Percentiles rank a stretch among this genome's conserved stretches.
Evolutionary conservation across 2,888 invertebrate genomes (phyloP).

Genomic region (Athalia rosae): DNA sequence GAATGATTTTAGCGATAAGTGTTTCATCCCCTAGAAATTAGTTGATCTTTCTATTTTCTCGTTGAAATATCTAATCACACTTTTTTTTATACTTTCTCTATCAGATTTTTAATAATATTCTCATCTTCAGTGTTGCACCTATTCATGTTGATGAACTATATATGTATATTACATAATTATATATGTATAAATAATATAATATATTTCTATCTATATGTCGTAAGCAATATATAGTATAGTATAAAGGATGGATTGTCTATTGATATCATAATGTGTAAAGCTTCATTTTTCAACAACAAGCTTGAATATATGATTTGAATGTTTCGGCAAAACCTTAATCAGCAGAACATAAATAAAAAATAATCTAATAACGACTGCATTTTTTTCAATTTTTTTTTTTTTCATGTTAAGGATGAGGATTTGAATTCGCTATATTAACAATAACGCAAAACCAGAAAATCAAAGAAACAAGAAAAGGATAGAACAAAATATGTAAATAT

Average conservation of each 20-base stretch:
- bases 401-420: conserved; percentile 22
- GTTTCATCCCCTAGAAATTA: conserved; percentile 10
- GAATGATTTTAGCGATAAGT: neutral
- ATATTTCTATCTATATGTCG: neutral
- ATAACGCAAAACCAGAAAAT: neutral
- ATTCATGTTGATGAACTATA: conserved; percentile 9
- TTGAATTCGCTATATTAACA: neutral
- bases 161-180: neutral
- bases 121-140: neutral
- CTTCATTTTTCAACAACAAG: conserved; percentile 43
- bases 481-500: neutral
- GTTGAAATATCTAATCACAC: neutral
- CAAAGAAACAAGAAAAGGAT: neutral
- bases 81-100: conserved; percentile 30
- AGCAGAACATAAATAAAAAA: conserved; percentile 38
- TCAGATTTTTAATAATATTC: neutral
- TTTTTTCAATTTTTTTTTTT: too few relatives aligned
- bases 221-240: neutral
- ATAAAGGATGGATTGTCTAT: conserved; percentile 4
- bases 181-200: too few relatives aligned
- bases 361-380: conserved; percentile 33
- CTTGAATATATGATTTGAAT: conserved; percentile 55
- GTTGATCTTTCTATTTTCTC: conserved; percentile 26
- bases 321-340: conserved; percentile 66
- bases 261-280: conserved; percentile 6